Conservation (phyloP, 2,888 invertebrate species). For the Standfussiana lucernea region DNA sequence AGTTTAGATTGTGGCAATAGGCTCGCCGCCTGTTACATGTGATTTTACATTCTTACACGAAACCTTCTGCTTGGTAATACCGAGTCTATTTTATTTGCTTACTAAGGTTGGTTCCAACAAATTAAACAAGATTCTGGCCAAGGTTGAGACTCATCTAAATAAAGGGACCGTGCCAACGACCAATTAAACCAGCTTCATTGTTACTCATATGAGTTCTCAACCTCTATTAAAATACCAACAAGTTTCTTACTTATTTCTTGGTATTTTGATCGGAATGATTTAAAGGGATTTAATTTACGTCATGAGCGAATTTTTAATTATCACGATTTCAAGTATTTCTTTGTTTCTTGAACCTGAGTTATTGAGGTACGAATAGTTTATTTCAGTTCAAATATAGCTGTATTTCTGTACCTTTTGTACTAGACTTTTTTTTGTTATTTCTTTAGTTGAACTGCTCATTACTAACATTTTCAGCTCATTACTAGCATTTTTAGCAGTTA, state of each 20-base stretch:
- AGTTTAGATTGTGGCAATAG: background rate
- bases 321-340: constrained; percentile 16
- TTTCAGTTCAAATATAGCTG: background rate
- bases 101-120: constrained; percentile 15
- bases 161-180: constrained; percentile 23
- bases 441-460: background rate
- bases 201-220: constrained; percentile 32
- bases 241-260: constrained; percentile 33
- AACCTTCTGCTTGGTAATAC: background rate
- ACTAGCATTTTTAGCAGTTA: too few species aligned
- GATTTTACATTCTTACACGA: background rate
- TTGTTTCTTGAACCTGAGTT: constrained; percentile 20
- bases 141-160: constrained; percentile 41
- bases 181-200: constrained; percentile 44
- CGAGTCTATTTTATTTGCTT: constrained; percentile 17
- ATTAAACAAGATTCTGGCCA: constrained; percentile 27
- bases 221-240: constrained; percentile 47
- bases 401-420: background rate
- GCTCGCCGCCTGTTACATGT: background rate
- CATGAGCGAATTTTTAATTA: background rate
- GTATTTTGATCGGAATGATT: constrained; percentile 42
- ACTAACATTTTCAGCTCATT: background rate
- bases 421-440: constrained; percentile 31
- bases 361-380: background rate
- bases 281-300: constrained; percentile 31